These are phyloP conservation scores for Syndactyla subalaris DNA, from an alignment of 2,797 vertebrate genomes.

Conservation along the genomic window DNA sequence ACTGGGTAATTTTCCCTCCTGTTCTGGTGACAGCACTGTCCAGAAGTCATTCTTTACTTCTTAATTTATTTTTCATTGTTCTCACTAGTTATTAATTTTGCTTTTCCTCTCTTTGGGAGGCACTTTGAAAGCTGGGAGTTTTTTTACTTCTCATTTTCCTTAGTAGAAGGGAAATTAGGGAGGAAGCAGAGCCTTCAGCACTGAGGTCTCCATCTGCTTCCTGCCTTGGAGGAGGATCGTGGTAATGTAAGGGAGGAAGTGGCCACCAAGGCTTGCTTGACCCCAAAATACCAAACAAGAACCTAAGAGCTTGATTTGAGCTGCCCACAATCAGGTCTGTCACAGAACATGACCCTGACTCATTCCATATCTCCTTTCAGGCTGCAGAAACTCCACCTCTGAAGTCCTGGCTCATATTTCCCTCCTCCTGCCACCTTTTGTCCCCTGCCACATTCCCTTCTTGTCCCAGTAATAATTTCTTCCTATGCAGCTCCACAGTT, in stretches of 20 bases:
- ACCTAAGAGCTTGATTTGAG: not conserved
- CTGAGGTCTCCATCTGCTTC: not conserved
- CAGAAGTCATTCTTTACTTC: not conserved
- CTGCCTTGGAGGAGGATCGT: rapidly evolving
- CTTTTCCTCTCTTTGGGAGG: not conserved
- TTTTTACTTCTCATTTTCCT: not conserved
- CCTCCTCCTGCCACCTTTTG: not conserved
- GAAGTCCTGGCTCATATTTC: not conserved
- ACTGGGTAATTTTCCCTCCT: not conserved
- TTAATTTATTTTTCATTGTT: not conserved
- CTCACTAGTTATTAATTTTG: not conserved
- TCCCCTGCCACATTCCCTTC: rapidly evolving
- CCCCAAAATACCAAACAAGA: not conserved
- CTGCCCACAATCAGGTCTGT: rapidly evolving
- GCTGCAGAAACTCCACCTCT: not conserved
- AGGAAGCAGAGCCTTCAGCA: not conserved
- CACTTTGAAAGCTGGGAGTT: not conserved
- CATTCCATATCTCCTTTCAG: not conserved
- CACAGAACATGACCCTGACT: not conserved
- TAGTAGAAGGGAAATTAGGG: not conserved
- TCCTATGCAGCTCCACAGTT: not conserved
- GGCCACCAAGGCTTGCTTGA: not conserved
- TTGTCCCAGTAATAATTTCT: not conserved
- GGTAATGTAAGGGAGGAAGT: not conserved
- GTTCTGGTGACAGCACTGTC: not conserved